Conservation (phyloP, 2,113 vertebrate genomes). For the Loxodonta africana region DNA sequence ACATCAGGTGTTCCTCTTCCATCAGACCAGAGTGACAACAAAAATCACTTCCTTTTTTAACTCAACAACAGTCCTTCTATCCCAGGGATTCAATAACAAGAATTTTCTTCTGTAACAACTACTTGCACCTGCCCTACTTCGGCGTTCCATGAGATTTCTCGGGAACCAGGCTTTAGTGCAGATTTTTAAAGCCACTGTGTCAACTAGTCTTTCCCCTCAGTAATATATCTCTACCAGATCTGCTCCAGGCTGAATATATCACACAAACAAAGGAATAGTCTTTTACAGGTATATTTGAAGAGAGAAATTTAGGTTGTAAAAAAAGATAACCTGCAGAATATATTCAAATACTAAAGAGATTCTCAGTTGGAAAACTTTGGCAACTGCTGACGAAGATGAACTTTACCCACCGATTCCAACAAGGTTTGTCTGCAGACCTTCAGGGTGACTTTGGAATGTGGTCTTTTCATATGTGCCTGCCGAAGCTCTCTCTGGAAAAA, state of each 20-base stretch:
- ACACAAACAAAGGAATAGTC: not conserved
- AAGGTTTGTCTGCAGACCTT: constrained; percentile 95
- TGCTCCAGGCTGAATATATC: not conserved
- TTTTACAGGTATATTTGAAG: not conserved
- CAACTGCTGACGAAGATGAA: not conserved
- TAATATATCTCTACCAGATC: not conserved
- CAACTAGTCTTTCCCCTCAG: constrained; percentile 5
- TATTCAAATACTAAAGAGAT: not conserved
- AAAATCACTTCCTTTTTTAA: constrained; percentile 72
- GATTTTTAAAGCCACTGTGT: not conserved
- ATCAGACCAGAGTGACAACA: constrained; percentile 62
- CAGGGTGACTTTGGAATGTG: constrained; percentile 96
- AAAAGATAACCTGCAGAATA: not conserved
- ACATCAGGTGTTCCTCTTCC: constrained; percentile 73
- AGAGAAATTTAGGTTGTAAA: not conserved
- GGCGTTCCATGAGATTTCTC: not conserved
- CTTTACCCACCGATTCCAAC: constrained; percentile 94
- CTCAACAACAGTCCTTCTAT: constrained; percentile 45
- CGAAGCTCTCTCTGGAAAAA: constrained; percentile 98
- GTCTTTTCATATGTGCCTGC: constrained; percentile 96
- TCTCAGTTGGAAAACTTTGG: not conserved
- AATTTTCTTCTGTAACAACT: constrained; percentile 42
- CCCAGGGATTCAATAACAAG: not conserved
- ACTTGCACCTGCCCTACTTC: not conserved
- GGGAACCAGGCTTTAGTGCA: not conserved